Conservation (phyloP, 64 coral and sea anemone genomes). For the Montipora sp. region DNA sequence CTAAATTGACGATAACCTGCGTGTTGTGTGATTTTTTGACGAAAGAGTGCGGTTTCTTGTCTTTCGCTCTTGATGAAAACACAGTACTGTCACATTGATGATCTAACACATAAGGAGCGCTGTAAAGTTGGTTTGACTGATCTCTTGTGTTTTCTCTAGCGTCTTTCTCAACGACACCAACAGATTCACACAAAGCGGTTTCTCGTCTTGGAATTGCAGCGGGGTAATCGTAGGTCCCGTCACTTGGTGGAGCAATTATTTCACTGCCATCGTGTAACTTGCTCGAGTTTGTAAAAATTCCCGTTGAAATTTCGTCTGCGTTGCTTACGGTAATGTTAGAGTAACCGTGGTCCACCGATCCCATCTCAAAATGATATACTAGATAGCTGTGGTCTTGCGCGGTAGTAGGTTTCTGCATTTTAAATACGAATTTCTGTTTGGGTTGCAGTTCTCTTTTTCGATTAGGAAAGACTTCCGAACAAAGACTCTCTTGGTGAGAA, state of each 20-base stretch:
- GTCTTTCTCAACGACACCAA: neutral
- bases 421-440: too few species aligned
- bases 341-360: neutral
- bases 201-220: neutral
- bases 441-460: too few species aligned
- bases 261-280: neutral
- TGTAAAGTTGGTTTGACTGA: neutral
- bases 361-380: conserved; percentile 18
- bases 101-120: neutral
- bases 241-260: neutral
- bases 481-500: too few species aligned
- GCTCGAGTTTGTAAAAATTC: neutral
- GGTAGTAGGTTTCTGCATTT: neutral
- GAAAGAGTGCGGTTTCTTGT: neutral
- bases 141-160: neutral
- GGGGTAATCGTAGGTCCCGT: neutral
- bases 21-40: neutral
- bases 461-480: too few species aligned
- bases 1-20: neutral
- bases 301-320: neutral
- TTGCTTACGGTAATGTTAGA: neutral
- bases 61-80: too few species aligned
- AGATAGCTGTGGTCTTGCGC: neutral
- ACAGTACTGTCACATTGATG: too few species aligned
- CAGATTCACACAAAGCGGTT: too few species aligned